Base-by-base conservation (phyloP, 1,140 invertebrate genomes). In the Choristoneura fumiferana region DNA sequence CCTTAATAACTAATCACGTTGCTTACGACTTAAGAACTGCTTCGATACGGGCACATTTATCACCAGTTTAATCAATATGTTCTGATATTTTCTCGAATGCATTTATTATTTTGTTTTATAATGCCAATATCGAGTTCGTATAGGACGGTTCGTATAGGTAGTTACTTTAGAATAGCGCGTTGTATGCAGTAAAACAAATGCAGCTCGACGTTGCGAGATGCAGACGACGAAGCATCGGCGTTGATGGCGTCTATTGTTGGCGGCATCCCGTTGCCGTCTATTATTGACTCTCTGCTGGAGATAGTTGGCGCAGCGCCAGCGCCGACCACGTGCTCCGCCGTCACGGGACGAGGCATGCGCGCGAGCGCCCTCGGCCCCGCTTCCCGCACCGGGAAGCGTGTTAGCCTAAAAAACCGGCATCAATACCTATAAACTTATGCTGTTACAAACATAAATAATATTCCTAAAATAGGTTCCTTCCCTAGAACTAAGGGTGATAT, bases 201-300 rank as follows among this genome's bases (percentile, higher is more conserved):
- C 13, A 56, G 6, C 22, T 2, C 10, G 54, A 54, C 40, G 37
- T 56, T 59, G 52, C 52, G 57, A 54, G 53, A 34, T 57, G 52
- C 53, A 33, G 43, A 45, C 53, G 55, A 38, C 38, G 52, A 22
- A 6, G 29, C n/a, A 52, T 43, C 37, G 35, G 13, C 72, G 64
- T 75, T 67, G 72, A 81, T 73, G 72, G 81, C 82, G 82, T 84
- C 85, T 89, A 87, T 89, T 89, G 86, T 89, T 89, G 83, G 86
- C 82, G 77, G 84, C 83, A 82, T 81, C 83, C 74, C 80, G 80
- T 82, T 81, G 71, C 81, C 76, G 67, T 84, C 86, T 89, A 89
- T 89, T 89, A 87, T 89, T 87, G 86, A 89, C 84, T 87, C 86
- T 71, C 70, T 73, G 80, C 80, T 89, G 84, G 86, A 89, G 84